Percentiles rank a stretch among this genome's conserved stretches.
phyloP scores from a whole-genome alignment of 1,140 invertebrate species.

The Theocolax elegans region DNA sequence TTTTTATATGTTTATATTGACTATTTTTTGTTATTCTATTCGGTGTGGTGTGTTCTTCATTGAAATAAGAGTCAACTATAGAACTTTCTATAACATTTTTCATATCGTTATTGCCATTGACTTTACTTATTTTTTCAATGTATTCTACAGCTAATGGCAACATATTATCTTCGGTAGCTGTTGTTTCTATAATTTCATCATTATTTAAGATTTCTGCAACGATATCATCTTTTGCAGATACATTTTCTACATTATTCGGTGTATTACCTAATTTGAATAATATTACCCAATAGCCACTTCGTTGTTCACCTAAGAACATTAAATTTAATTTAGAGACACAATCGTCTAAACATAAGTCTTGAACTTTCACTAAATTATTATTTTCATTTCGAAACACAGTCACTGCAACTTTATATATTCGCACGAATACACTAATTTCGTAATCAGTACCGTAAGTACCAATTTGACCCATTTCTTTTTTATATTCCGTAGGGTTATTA shows the following conservation, averaged over 20 bases:
- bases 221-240: neutral
- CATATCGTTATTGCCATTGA: too few species aligned
- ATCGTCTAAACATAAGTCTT: neutral
- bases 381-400: neutral
- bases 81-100: too few species aligned
- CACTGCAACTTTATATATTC: neutral
- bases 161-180: too few species aligned
- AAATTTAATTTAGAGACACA: neutral
- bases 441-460: neutral
- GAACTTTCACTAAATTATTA: neutral
- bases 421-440: constrained; percentile 5
- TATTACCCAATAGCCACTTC: neutral
- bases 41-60: too few species aligned
- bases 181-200: too few species aligned
- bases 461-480: neutral
- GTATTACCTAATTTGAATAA: neutral
- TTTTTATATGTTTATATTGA: too few species aligned
- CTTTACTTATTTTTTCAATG: too few species aligned
- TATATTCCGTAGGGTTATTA: neutral
- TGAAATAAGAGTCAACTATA: too few species aligned
- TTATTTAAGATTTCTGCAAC: neutral
- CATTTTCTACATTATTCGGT: neutral
- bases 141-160: too few species aligned
- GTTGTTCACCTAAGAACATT: neutral
- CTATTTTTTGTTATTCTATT: too few species aligned